phyloP scores from a whole-genome alignment of 2,888 invertebrate genomes.

The Drosophila melanosoma region DNA sequence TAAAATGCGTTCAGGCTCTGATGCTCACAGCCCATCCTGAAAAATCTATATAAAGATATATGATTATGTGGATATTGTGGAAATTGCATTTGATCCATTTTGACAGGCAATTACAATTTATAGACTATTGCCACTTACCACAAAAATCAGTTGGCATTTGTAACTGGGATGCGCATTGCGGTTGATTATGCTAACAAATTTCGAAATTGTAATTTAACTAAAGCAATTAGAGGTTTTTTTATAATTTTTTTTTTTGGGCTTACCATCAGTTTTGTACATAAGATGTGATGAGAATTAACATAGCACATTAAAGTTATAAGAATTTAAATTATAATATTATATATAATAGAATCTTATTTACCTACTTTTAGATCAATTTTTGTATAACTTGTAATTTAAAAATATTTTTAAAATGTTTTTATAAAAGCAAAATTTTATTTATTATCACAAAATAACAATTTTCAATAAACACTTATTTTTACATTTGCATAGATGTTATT shows the following conservation, averaged over 20 bases:
- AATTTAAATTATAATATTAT: too few relatives aligned
- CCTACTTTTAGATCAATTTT: too few relatives aligned
- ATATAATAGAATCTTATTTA: too few relatives aligned
- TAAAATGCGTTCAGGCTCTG: slow-evolving; percentile 72
- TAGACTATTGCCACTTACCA: slow-evolving; percentile 53
- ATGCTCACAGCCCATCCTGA: slow-evolving; percentile 33
- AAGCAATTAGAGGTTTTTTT: not conserved
- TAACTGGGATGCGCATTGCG: slow-evolving; percentile 26
- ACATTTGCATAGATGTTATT: too few relatives aligned
- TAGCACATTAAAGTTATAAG: too few relatives aligned
- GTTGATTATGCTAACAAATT: slow-evolving; percentile 3
- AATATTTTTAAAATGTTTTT: not conserved
- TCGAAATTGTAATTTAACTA: slow-evolving; percentile 4
- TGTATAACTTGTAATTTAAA: not conserved
- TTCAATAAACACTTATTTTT: not conserved
- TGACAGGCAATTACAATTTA: slow-evolving; percentile 79
- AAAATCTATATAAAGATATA: not conserved
- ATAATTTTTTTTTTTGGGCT: not conserved
- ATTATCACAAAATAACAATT: not conserved
- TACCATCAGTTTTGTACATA: not conserved
- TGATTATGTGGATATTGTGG: slow-evolving; percentile 10
- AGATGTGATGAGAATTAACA: not conserved
- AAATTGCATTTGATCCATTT: slow-evolving; percentile 38
- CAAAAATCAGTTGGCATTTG: slow-evolving; percentile 57
- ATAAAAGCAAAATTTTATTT: not conserved